These are phyloP conservation scores for Fundulus diaphanus DNA, from an alignment of 2,797 vertebrate genomes.

Conservation along the genomic window DNA sequence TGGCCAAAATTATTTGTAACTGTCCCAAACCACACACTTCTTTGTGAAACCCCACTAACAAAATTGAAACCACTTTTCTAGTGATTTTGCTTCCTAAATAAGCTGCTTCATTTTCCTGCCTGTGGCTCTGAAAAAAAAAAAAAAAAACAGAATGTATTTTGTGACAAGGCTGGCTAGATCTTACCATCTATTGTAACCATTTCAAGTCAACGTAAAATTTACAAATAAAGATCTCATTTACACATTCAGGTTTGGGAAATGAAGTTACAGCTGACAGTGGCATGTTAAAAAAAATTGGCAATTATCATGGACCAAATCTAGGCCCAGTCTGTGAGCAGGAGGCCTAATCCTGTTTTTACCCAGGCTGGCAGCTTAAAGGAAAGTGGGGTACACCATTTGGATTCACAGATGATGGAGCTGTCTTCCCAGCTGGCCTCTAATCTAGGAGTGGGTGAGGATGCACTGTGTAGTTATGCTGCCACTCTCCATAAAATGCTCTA, in stretches of 20 bases:
- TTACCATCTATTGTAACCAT: neutral
- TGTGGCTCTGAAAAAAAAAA: neutral
- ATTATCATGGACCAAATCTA: constrained; percentile 64
- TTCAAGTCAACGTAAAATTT: constrained; percentile 26
- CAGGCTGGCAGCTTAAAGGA: constrained; percentile 76
- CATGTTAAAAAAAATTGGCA: constrained; percentile 60
- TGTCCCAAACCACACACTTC: constrained; percentile 26
- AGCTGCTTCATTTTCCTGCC: constrained; percentile 4
- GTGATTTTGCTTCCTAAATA: constrained; percentile 11
- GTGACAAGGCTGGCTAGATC: constrained; percentile 20
- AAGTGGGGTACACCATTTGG: constrained; percentile 77
- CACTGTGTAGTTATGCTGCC: constrained; percentile 47
- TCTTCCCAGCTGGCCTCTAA: constrained; percentile 78
- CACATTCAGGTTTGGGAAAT: constrained; percentile 34
- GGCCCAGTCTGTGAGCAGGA: constrained; percentile 70
- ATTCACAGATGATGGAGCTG: constrained; percentile 76
- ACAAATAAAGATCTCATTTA: constrained; percentile 26
- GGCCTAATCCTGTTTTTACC: constrained; percentile 78
- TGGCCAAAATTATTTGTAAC: constrained; percentile 40
- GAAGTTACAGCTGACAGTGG: constrained; percentile 47
- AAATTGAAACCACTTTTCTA: constrained; percentile 24
- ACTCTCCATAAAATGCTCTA: constrained; percentile 55
- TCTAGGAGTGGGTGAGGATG: constrained; percentile 66
- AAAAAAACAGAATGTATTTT: neutral
- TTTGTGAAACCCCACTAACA: constrained; percentile 9